Conservation (phyloP, 2,888 invertebrate genomes). For the Cosmorhoe ocellata region DNA sequence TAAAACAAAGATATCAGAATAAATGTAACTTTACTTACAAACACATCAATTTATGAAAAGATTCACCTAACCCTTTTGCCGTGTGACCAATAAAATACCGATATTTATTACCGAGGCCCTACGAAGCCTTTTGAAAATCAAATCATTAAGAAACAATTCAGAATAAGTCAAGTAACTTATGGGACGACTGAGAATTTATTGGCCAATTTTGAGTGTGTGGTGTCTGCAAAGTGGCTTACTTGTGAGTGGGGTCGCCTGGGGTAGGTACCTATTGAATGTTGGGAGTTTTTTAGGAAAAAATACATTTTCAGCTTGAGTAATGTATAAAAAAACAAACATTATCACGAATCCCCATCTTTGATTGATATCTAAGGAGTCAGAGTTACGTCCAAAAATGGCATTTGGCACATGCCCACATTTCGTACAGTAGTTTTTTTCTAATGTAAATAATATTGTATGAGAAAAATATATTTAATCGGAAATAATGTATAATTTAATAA, state of each 20-base stretch:
- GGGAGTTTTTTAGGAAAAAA: not conserved
- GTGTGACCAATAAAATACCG: conserved; percentile 13
- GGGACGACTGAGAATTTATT: conserved; percentile 21
- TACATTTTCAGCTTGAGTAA: not conserved
- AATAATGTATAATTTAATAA: too few species aligned
- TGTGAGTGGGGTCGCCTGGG: conserved; percentile 7
- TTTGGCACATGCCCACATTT: too few species aligned
- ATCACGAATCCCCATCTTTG: too few species aligned
- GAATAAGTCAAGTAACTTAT: conserved; percentile 18
- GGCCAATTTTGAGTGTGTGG: conserved; percentile 18
- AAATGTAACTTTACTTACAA: not conserved
- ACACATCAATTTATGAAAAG: not conserved
- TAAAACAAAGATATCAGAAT: not conserved
- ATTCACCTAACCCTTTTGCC: conserved; percentile 3
- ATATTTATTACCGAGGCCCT: conserved; percentile 5
- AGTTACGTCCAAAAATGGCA: too few species aligned
- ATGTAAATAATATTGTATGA: too few species aligned
- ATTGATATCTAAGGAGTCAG: too few species aligned
- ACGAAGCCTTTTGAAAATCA: conserved; percentile 10
- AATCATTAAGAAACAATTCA: conserved; percentile 23
- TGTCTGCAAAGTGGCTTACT: conserved; percentile 22
- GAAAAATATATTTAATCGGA: too few species aligned
- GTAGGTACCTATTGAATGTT: not conserved
- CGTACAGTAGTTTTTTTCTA: too few species aligned
- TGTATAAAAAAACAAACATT: too few species aligned